A percentile compares a stretch with the other conserved stretches of the same genome.
phyloP scores from a whole-genome alignment of 30 jellyfish, hydroid and myxozoan species.

The Haliclystus octoradiatus region DNA sequence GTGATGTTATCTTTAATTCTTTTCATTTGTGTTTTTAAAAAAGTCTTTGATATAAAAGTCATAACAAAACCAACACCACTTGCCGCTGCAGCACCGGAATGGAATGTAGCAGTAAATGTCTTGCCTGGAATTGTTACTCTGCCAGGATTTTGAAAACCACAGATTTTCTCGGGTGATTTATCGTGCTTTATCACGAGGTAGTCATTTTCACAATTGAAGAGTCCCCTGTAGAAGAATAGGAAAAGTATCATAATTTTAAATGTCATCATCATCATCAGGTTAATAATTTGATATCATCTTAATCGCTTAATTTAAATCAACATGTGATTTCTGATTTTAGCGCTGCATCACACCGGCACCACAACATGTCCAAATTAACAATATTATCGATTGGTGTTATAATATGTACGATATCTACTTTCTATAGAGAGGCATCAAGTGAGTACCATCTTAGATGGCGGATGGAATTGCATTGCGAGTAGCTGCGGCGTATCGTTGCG shows the following conservation, averaged over 20 bases:
- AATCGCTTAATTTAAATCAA: no score
- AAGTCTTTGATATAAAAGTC: slow-evolving; percentile 46
- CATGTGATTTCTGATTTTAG: no score
- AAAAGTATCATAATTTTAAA: background rate
- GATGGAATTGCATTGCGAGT: no score
- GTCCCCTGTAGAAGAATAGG: slow-evolving; percentile 7
- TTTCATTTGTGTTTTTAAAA: no score
- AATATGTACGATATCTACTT: no score
- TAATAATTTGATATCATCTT: no score
- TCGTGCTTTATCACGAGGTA: slow-evolving; percentile 54
- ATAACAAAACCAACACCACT: slow-evolving; percentile 61
- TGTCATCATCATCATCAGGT: no score
- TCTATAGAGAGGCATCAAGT: no score
- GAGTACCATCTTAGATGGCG: no score
- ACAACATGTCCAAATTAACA: background rate
- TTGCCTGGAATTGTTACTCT: slow-evolving; percentile 26
- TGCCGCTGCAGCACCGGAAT: slow-evolving; percentile 35
- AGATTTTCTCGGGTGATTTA: slow-evolving; percentile 39
- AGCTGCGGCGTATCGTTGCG: no score
- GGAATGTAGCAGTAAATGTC: slow-evolving; percentile 37
- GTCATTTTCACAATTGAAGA: slow-evolving; percentile 49
- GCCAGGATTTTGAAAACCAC: slow-evolving; percentile 40
- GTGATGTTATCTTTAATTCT: no score
- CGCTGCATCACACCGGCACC: no score
- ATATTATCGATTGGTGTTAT: background rate